These are phyloP conservation scores for Sesia bembeciformis DNA, from an alignment of 2,888 invertebrate species.

Conservation along the genomic window DNA sequence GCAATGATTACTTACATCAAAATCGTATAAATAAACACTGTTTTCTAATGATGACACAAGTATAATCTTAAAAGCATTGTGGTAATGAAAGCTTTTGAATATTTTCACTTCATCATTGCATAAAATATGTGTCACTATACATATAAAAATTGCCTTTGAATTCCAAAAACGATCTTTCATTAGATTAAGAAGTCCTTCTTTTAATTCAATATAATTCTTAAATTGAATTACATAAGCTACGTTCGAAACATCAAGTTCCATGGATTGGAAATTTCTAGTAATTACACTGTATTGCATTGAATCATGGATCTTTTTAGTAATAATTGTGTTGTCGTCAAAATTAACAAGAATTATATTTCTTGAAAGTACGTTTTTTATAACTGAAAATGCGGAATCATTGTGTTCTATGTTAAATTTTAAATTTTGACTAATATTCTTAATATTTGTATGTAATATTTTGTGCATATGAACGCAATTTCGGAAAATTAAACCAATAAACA, in stretches of 20 bases:
- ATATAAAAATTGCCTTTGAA: slow-evolving; percentile 5
- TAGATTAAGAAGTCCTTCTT: slow-evolving; percentile 3
- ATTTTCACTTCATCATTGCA: background rate
- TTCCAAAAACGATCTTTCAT: slow-evolving; percentile 8
- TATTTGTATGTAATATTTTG: too few species aligned
- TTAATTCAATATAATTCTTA: slow-evolving; percentile 2
- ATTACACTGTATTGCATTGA: background rate
- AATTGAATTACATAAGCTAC: slow-evolving; percentile 4
- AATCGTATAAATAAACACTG: slow-evolving; percentile 4
- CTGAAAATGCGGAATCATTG: too few species aligned
- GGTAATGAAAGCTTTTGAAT: slow-evolving; percentile 4
- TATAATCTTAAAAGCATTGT: slow-evolving; percentile 6
- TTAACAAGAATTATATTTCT: slow-evolving; percentile 6
- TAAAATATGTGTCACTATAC: background rate
- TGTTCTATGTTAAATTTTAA: too few species aligned
- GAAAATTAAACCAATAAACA: too few species aligned
- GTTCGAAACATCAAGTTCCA: background rate
- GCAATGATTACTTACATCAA: slow-evolving; percentile 6
- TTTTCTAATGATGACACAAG: background rate
- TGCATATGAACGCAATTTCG: too few species aligned
- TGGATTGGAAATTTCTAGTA: slow-evolving; percentile 3
- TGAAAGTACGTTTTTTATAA: background rate
- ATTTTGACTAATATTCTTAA: too few species aligned
- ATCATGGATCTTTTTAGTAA: background rate
- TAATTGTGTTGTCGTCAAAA: background rate